phyloP scores from a whole-genome alignment of 2,797 vertebrate genomes.

The Buceros bicornis region DNA sequence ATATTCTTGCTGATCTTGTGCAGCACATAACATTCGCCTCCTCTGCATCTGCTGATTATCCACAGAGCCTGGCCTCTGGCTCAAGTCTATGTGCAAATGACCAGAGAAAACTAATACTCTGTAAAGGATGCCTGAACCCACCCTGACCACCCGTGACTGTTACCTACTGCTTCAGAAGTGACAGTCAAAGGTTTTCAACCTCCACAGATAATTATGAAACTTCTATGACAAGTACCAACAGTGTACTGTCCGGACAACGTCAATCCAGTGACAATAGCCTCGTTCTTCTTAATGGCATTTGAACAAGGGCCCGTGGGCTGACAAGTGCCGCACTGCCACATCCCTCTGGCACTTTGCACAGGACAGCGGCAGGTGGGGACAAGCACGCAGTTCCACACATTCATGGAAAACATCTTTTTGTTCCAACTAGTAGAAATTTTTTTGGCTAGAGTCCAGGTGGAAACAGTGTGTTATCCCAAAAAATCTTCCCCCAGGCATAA shows the following conservation, averaged over 20 bases:
- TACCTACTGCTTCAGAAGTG: background rate
- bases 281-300: background rate
- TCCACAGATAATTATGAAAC: background rate
- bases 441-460: background rate
- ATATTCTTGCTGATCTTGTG: conserved; percentile 7
- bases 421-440: background rate
- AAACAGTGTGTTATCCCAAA: conserved; percentile 22
- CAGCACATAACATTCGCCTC: background rate
- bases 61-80: background rate
- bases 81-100: background rate
- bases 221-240: background rate
- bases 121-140: background rate
- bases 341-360: background rate
- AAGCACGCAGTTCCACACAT: background rate
- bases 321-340: background rate
- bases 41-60: background rate
- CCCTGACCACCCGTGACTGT: background rate
- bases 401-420: background rate
- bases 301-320: background rate
- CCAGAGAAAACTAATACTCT: conserved; percentile 28
- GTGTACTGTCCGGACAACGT: accelerated
- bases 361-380: background rate
- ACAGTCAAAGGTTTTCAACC: background rate
- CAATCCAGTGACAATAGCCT: background rate
- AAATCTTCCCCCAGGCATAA: conserved; percentile 31